Conservation (phyloP, 2,888 invertebrate species). For the Amorpha juglandis region DNA sequence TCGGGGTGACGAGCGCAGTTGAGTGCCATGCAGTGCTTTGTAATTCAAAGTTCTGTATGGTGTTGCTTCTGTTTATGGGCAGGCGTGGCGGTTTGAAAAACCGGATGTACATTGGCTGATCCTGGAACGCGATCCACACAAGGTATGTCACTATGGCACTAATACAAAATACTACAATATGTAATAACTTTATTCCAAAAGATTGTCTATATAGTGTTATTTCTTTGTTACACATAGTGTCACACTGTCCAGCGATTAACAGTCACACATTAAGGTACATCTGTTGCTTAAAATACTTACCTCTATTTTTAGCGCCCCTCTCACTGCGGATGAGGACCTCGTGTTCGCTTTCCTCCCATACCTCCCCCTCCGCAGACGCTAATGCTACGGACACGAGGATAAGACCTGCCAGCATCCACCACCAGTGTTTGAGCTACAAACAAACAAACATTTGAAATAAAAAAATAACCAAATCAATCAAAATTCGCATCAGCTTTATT, state of each 20-base stretch:
- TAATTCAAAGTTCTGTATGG: too few species aligned
- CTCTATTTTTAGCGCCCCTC: conserved; percentile 90
- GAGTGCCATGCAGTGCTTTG: too few species aligned
- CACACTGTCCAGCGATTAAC: background rate
- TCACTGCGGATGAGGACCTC: conserved; percentile 91
- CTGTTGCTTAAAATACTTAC: conserved; percentile 53
- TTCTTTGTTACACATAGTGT: background rate
- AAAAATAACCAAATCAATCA: background rate
- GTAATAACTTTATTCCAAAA: too few species aligned
- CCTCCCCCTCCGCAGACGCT: conserved; percentile 86
- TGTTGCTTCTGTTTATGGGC: too few species aligned
- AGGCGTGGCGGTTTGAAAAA: too few species aligned
- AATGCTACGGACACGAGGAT: conserved; percentile 79
- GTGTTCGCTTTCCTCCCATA: conserved; percentile 91
- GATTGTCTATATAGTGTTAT: background rate
- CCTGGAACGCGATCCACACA: too few species aligned
- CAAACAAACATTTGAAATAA: background rate
- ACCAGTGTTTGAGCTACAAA: conserved; percentile 63
- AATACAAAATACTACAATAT: too few species aligned
- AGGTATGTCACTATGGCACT: too few species aligned
- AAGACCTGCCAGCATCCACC: conserved; percentile 77
- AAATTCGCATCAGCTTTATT: background rate
- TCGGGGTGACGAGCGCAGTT: too few species aligned
- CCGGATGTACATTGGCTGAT: too few species aligned
- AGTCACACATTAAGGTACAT: background rate